A percentile compares a stretch with the other conserved stretches of the same genome.
Evolutionary conservation across 2,113 vertebrate genomes (phyloP).

Genomic region (Vulpes ferrilata): DNA sequence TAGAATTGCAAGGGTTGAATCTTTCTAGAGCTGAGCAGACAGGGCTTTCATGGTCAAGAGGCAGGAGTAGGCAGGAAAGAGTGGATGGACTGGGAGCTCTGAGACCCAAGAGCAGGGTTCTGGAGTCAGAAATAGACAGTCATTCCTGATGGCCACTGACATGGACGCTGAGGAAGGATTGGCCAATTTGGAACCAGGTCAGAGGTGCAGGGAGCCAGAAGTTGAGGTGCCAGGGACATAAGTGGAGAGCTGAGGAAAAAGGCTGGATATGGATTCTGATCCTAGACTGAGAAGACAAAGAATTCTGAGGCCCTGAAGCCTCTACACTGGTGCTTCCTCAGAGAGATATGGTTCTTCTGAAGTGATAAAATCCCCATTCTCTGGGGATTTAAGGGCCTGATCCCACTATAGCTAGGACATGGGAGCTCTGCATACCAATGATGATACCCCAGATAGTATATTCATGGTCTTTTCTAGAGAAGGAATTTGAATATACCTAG

Average conservation of each 20-base stretch:
- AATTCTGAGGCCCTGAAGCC: not conserved
- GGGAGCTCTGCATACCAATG: not conserved
- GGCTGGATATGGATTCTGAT: not conserved
- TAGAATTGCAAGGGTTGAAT: not conserved
- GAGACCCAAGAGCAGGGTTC: not conserved
- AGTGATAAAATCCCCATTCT: not conserved
- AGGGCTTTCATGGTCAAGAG: not conserved
- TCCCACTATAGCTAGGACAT: not conserved
- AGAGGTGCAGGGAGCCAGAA: not conserved
- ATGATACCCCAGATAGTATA: not conserved
- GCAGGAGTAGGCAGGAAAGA: not conserved
- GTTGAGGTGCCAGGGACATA: not conserved
- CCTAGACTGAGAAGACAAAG: not conserved
- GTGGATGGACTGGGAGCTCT: not conserved
- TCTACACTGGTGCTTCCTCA: not conserved
- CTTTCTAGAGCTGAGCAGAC: not conserved
- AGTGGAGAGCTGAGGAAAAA: not conserved
- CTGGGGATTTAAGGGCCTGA: not conserved
- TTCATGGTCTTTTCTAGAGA: not conserved
- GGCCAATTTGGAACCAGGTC: not conserved
- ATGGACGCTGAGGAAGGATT: not conserved
- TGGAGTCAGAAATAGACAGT: not conserved
- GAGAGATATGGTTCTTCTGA: not conserved
- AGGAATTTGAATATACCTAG: not conserved
- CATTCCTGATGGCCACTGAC: not conserved